Base-by-base conservation (phyloP, 2,113 vertebrate genomes). In the Oreotragus oreotragus region DNA sequence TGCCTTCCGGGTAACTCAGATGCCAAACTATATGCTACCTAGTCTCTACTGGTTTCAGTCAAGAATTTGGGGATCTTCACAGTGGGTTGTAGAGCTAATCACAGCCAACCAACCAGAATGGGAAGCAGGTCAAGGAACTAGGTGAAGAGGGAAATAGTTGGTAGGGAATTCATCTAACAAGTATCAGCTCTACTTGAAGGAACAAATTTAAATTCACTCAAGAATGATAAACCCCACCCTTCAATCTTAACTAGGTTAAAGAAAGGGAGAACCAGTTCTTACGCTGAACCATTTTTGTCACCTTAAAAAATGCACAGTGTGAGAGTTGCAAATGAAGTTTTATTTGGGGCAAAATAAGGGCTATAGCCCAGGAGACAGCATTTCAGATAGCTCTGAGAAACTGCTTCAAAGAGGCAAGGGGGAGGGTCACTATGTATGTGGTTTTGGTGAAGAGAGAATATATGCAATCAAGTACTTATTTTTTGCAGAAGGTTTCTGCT, bases 201-300 rank as follows among this genome's bases (percentile, higher is more conserved):
- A 85, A 77, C 90, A 77, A 66, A 93, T 88, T 89, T 81, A 86
- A 94, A 84, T 62, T 94, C 43, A 80, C 76, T 91, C 25, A n/a
- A 49, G 36, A 80, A 88, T 55, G 87, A 89, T 66, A 87, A 64
- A 51, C 25, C 4, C 3, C 0, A 19, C n/a, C 30, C 15, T 95
- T 96, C 39, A 47, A 62, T 21, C 33, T 90, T 84, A 94, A 51
- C 28, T 33, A 53, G 33, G 23, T 93, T 17, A 23, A 90, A 90
- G 58, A 84, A 93, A 90, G 47, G 4, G 12, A 77, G 62, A 43
- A 57, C 25, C 77, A 79, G 45, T 11, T 53, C 12, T 36, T 30
- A 39, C 0, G 53, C 39, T 30, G 45, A 95, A 57, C 33, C 21
- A 23, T 85, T 76, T 70, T 27, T 76, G 23, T 76, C 70, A 27